Evolutionary conservation across 2,888 invertebrate species (phyloP).

Genomic region (Linnaemya tessellans): DNA sequence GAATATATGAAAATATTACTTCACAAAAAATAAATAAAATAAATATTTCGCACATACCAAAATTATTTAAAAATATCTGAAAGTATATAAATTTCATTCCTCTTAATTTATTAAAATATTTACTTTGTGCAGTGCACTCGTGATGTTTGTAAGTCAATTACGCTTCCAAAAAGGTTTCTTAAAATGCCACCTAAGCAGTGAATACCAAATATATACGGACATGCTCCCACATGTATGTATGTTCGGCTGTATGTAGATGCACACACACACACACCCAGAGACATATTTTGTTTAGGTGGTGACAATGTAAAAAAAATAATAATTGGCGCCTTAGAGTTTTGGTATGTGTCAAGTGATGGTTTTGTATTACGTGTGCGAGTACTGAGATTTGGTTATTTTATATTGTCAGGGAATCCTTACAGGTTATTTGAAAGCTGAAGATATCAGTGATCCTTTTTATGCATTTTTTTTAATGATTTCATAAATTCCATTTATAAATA

Average conservation of each 20-base stretch:
- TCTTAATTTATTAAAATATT: slow-evolving; percentile 28
- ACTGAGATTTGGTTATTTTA: slow-evolving; percentile 59
- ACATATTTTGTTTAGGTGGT: not conserved
- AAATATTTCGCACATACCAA: slow-evolving; percentile 61
- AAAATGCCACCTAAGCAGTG: slow-evolving; percentile 59
- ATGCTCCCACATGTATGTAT: too few relatives aligned
- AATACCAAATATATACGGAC: not conserved
- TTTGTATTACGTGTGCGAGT: slow-evolving; percentile 55
- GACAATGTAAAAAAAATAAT: slow-evolving; percentile 41
- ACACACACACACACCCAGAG: not conserved
- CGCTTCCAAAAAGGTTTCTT: slow-evolving; percentile 67
- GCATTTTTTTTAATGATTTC: not conserved
- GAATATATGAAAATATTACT: slow-evolving; percentile 23
- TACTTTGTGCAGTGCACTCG: not conserved
- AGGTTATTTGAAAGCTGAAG: slow-evolving; percentile 5
- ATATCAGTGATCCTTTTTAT: not conserved
- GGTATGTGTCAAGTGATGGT: slow-evolving; percentile 68
- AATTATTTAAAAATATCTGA: slow-evolving; percentile 19
- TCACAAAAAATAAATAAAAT: not conserved
- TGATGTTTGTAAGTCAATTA: slow-evolving; percentile 31
- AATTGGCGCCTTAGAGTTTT: slow-evolving; percentile 66
- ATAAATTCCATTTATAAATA: not conserved
- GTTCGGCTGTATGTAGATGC: not conserved
- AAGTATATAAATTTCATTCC: slow-evolving; percentile 26
- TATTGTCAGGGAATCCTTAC: slow-evolving; percentile 49